Percentiles rank a stretch among this genome's conserved stretches.
These are phyloP conservation scores for Tipula vernalis DNA, from an alignment of 2,888 invertebrate species.

Conservation along the genomic window DNA sequence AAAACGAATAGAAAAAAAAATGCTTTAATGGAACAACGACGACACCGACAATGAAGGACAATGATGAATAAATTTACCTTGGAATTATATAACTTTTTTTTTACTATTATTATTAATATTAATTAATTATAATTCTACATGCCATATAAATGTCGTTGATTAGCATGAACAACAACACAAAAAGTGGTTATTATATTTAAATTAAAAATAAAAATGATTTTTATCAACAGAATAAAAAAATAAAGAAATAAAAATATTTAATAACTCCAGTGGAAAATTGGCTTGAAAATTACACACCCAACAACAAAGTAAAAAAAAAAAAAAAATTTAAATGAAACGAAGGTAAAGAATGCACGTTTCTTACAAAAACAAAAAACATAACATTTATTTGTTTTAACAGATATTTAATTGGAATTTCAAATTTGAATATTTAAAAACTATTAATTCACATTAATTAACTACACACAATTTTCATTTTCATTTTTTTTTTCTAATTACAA, in stretches of 20 bases:
- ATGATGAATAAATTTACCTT: slow-evolving; percentile 7
- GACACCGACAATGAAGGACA: background rate
- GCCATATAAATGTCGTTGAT: slow-evolving; percentile 10
- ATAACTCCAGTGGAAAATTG: background rate
- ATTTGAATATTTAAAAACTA: background rate
- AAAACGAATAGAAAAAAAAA: background rate
- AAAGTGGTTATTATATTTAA: background rate
- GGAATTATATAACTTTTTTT: background rate
- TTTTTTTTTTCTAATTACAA: background rate
- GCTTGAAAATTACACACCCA: background rate
- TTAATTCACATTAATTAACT: background rate
- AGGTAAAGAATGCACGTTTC: slow-evolving; percentile 4
- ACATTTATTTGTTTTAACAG: background rate
- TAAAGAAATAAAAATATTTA: too few species aligned
- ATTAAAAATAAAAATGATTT: background rate
- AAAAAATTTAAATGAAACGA: background rate
- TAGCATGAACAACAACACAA: slow-evolving; percentile 5
- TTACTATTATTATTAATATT: background rate
- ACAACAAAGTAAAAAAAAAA: background rate
- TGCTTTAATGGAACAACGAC: background rate
- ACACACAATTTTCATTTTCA: background rate
- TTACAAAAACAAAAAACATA: background rate
- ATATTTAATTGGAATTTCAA: background rate
- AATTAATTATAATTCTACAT: slow-evolving; percentile 8
- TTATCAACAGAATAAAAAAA: background rate